A percentile compares a stretch with the other conserved stretches of the same genome.
phyloP scores from a whole-genome alignment of 2,888 invertebrate genomes.

The Lasius fuliginosus region DNA sequence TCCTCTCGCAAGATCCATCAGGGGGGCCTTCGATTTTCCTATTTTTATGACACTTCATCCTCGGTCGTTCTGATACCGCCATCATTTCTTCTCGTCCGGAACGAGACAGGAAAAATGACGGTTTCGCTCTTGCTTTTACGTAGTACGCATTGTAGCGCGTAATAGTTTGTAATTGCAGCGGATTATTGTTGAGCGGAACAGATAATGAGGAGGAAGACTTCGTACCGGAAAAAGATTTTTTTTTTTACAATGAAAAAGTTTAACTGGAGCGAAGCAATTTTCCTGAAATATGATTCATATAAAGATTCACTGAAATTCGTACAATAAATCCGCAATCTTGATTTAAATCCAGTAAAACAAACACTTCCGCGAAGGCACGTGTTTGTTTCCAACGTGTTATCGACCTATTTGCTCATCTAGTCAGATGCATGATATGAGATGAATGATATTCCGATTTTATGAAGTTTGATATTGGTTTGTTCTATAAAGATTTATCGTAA shows the following conservation, averaged over 20 bases:
- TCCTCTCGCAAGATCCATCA: conserved; percentile 47
- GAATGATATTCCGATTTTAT: conserved; percentile 27
- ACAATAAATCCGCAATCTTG: neutral
- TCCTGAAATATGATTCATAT: neutral
- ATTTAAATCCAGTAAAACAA: conserved; percentile 24
- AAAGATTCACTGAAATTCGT: conserved; percentile 11
- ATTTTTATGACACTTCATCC: conserved; percentile 49
- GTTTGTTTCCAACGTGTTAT: conserved; percentile 8
- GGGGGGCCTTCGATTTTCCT: conserved; percentile 48
- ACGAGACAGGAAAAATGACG: neutral
- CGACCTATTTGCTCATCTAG: conserved; percentile 22
- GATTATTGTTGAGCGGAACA: conserved; percentile 7
- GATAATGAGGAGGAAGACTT: neutral
- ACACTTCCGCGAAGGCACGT: neutral
- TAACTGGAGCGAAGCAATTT: conserved; percentile 2
- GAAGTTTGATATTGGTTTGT: conserved; percentile 21
- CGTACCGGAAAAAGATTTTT: neutral
- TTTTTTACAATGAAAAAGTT: conserved; percentile 13
- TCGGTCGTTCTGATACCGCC: conserved; percentile 36
- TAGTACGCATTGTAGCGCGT: conserved; percentile 15
- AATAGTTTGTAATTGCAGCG: conserved; percentile 39
- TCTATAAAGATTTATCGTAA: conserved; percentile 11
- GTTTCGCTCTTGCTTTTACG: neutral
- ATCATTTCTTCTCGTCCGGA: conserved; percentile 17
- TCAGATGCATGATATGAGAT: neutral